Evolutionary conservation across 2,888 invertebrate genomes (phyloP), one percentile per base, ranked within the genome.

Genomic region (Anaspis maculata): DNA sequence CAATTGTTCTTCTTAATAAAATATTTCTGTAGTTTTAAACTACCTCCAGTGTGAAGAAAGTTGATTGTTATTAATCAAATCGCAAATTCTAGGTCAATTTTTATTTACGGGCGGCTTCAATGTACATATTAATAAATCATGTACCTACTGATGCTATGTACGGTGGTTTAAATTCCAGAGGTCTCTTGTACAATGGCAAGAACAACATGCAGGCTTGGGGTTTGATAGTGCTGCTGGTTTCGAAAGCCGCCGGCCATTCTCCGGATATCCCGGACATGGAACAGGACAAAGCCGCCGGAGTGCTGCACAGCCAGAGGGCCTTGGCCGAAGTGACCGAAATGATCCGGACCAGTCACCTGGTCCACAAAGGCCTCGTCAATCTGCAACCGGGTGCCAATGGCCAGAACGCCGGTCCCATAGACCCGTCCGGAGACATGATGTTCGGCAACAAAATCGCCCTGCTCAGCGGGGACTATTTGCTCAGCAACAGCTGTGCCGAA

Each of bases 261-360:
- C 66, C 80, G 0, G 79, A 79, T 58, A 81, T 86, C 42, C 80
- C 86, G 0, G 86, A 86, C 49, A 74, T 87, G 73, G 86, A 87
- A 56, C 82, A 84, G 62, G 89, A 88, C 50, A 86, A 86, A 58
- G 83, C 85, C 12, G 85, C 86, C 10, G 90, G 88, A 2, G 85
- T 89, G 1, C 62, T 89, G 19, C 83, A 88, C 56, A 85, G 87
- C 44, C 91, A 91, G 62, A 74, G 89, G 37, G 85, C 84, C 2
- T 66, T 95, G 30, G 94, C 94, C 0, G 94, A 94, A 64, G 87
- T 94, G n/a, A 89, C 89, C 0, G 95, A 95, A 70, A 90, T 95
- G 89, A 91, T 95, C 43, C 77, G 92, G 27, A 92, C 92, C 0
- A 88, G 92, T 12, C 86, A 90, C 61, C 70, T 92, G 41, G 86